Evolutionary conservation across 2,113 vertebrate species (phyloP), one percentile per base, ranked within the genome.

Genomic region (Takifugu flavidus): DNA sequence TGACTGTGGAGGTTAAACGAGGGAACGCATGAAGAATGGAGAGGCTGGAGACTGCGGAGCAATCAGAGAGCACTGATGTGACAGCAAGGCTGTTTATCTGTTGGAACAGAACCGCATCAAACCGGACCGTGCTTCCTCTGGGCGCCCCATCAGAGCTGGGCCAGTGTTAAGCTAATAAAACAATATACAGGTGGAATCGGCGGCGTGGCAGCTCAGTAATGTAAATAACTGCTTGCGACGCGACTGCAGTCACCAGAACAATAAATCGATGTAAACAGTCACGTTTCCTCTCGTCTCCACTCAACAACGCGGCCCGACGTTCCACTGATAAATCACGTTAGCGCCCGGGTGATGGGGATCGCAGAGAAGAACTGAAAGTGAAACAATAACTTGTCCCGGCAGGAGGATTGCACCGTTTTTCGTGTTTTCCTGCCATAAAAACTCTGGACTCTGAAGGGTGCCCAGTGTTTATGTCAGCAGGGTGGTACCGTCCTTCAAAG

Each of bases 161-260:
- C 57, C 49, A 77, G 80, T 59, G 54, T 72, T 68, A 61, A 10
- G n/a, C 52, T 74, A 72, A 77, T 80, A 63, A 81, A 79, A 76
- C 7, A 68, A 63, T 72, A 67, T 49, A 75, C 25, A 76, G 72
- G 56, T n/a, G 11, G 39, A 12, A 25, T 42, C 52, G 31, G 63
- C 12, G 14, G 4, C 8, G 43, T 42, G 14, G 20, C 53, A 70
- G 59, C 59, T 68, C 65, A 25, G 67, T 79, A 75, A 68, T 78
- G 74, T 70, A 82, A 83, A 82, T 76, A 74, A 75, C 65, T 62
- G 34, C 7, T 10, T 39, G 2, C 29, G 34, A 39, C 8, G 8
- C 11, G 57, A 42, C 44, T 71, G 55, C 28, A 59, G 72, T 65
- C 73, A 62, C 67, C 56, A 14, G 31, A 65, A 45, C 20, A 54